A percentile compares a stretch with the other conserved stretches of the same genome.
Conservation (phyloP, 23 tunicate species). For the Oikopleura dioica region DNA sequence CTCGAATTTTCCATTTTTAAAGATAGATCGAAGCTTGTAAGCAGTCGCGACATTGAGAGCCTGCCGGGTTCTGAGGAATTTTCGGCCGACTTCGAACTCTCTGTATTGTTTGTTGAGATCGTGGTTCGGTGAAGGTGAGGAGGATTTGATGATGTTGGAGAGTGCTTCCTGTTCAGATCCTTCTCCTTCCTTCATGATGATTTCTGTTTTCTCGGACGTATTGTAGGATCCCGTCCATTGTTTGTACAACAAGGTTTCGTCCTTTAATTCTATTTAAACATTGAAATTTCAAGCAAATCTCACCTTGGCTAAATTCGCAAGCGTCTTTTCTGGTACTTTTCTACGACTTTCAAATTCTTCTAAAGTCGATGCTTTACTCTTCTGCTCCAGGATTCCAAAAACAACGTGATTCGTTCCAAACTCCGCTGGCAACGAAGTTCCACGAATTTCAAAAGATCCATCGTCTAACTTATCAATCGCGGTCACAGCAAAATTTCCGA, state of each 20-base stretch:
- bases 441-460: no score
- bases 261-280: no score
- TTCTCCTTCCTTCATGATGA: not conserved
- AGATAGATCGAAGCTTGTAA: not conserved
- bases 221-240: not conserved
- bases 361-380: no score
- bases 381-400: not conserved
- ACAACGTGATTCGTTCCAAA: not conserved
- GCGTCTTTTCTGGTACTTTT: no score
- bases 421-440: not conserved
- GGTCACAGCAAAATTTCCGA: slow-evolving; percentile 1
- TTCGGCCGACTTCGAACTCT: not conserved
- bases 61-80: not conserved
- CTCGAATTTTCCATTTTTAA: not conserved
- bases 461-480: no score
- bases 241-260: no score
- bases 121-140: not conserved
- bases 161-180: not conserved
- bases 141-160: not conserved
- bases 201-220: not conserved
- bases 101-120: not conserved
- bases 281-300: no score
- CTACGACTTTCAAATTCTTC: no score
- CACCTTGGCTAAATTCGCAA: no score
- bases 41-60: not conserved